A percentile compares a stretch with the other conserved stretches of the same genome.
Evolutionary conservation across 1,140 invertebrate species (phyloP).

Genomic region (Calliopsis andreniformis): DNA sequence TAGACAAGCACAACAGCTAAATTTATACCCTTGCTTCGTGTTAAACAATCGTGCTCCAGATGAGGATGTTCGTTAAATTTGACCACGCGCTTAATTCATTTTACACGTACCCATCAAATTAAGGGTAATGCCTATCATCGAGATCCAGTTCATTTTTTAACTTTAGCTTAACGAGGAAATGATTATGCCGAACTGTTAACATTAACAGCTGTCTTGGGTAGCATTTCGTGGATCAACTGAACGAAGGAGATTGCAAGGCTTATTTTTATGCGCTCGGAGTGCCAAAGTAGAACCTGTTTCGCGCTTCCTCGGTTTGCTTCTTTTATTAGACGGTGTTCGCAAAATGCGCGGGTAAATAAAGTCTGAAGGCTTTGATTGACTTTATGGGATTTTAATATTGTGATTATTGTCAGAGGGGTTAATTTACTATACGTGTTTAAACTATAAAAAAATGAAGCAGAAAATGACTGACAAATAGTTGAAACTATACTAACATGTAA

Average conservation of each 20-base stretch:
- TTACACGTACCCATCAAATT: too few relatives aligned
- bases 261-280: conserved; percentile 9
- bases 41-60: not conserved
- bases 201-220: not conserved
- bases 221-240: not conserved
- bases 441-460: too few relatives aligned
- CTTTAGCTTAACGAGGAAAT: not conserved
- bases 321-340: conserved; percentile 15
- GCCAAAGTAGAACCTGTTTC: not conserved
- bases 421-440: too few relatives aligned
- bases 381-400: too few relatives aligned
- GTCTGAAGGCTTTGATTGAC: not conserved
- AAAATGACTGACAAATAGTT: too few relatives aligned
- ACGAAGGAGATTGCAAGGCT: not conserved
- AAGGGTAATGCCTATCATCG: too few relatives aligned
- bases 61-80: not conserved
- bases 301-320: not conserved
- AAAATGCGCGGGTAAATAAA: not conserved
- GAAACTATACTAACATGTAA: too few relatives aligned
- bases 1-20: not conserved
- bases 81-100: not conserved
- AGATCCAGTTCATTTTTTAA: not conserved
- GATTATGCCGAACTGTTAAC: not conserved
- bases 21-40: not conserved
- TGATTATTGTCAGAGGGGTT: too few relatives aligned